Percentiles rank a stretch among this genome's conserved stretches.
Evolutionary conservation across 2,888 invertebrate genomes (phyloP).

Genomic region (Clostera curtula): DNA sequence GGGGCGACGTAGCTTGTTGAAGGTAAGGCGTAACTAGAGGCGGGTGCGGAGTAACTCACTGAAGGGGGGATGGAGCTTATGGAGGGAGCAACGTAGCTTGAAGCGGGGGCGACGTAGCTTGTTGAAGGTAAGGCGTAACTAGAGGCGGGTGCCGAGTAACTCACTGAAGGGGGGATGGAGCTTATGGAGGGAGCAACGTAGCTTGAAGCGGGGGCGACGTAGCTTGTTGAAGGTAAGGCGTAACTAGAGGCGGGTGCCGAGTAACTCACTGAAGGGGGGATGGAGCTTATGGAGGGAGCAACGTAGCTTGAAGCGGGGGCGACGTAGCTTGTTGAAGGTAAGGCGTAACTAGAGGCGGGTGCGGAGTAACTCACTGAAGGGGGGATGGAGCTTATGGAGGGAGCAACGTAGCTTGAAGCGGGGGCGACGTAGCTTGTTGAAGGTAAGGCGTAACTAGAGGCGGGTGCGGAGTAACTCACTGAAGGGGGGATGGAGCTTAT

Average conservation of each 20-base stretch:
- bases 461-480: conserved; percentile 3
- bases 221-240: no score
- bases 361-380: conserved; percentile 6
- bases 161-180: conserved; percentile 4
- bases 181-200: conserved; percentile 4
- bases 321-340: conserved; percentile 4
- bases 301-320: no score
- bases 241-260: no score
- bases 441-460: no score
- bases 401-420: no score
- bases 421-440: neutral
- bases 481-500: conserved; percentile 3
- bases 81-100: no score
- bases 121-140: no score
- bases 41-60: conserved; percentile 6
- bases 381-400: neutral
- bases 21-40: conserved; percentile 2
- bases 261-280: neutral
- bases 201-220: neutral
- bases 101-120: neutral
- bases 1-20: conserved; percentile 4
- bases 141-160: conserved; percentile 2
- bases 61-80: neutral
- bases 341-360: conserved; percentile 3
- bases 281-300: conserved; percentile 33